A percentile compares a stretch with the other conserved stretches of the same genome.
Conservation (phyloP, 1,140 invertebrate species). For the Drosophila nasuta region DNA sequence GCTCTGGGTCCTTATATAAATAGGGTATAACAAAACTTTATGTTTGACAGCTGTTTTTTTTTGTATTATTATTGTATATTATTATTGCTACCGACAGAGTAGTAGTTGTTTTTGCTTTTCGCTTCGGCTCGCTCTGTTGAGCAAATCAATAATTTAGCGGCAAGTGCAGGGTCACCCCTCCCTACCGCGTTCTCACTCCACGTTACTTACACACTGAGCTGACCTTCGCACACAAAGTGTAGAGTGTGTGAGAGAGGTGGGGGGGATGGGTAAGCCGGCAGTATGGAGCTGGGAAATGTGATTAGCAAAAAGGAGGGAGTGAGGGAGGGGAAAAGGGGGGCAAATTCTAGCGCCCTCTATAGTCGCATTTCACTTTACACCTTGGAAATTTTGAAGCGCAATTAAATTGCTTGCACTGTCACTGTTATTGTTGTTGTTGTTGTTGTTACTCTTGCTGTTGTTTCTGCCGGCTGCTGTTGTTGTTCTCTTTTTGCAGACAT, state of each 20-base stretch:
- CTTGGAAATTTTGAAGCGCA: conserved; percentile 43
- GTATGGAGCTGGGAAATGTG: conserved; percentile 36
- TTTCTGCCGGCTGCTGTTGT: conserved; percentile 31
- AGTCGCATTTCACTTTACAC: conserved; percentile 19
- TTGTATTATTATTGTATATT: neutral
- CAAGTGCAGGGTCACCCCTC: conserved; percentile 71
- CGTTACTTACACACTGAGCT: conserved; percentile 30
- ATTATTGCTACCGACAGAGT: neutral
- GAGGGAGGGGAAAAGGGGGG: neutral
- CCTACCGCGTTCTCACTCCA: no score
- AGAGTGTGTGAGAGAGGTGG: neutral
- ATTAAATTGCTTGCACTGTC: conserved; percentile 42
- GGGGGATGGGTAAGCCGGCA: conserved; percentile 15
- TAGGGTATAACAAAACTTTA: conserved; percentile 29
- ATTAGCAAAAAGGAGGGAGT: conserved; percentile 25
- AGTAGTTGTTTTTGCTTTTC: conserved; percentile 12
- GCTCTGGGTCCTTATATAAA: neutral
- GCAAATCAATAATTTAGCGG: conserved; percentile 74
- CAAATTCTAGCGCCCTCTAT: conserved; percentile 28
- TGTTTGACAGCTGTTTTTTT: conserved; percentile 41
- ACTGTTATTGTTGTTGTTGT: conserved; percentile 20
- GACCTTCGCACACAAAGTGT: conserved; percentile 52
- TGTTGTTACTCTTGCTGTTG: conserved; percentile 21
- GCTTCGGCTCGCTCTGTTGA: conserved; percentile 20
- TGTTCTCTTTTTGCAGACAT: conserved; percentile 54